phyloP scores from a whole-genome alignment of 37 sponge, comb jelly and placozoan genomes.

The Mnemiopsis leidyi region DNA sequence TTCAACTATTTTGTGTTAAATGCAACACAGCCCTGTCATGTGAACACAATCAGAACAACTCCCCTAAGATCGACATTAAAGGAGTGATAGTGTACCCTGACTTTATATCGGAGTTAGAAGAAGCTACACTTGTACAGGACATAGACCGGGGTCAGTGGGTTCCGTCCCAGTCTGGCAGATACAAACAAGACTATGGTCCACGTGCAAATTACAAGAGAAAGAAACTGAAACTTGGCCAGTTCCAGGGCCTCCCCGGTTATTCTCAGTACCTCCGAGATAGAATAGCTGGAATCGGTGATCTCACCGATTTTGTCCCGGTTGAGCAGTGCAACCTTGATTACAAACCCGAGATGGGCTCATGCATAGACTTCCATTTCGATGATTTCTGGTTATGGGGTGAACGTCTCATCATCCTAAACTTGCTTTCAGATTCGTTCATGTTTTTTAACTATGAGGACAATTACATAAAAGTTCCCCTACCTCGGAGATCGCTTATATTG shows the following conservation, averaged over 20 bases:
- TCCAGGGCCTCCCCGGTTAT: conserved; percentile 84
- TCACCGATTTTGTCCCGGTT: conserved; percentile 78
- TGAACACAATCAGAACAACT: not conserved
- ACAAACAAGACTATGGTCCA: conserved; percentile 98
- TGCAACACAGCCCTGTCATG: conserved; percentile 28
- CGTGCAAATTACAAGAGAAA: conserved; percentile 90
- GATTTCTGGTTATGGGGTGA: conserved; percentile 98
- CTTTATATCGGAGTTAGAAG: conserved; percentile 76
- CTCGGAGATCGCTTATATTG: conserved; percentile 76
- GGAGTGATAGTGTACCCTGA: conserved; percentile 75
- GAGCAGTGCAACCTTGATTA: conserved; percentile 95
- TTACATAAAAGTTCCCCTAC: conserved; percentile 74
- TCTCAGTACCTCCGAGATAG: conserved; percentile 69
- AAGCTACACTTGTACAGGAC: conserved; percentile 65
- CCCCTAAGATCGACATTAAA: conserved; percentile 52
- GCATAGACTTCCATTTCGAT: conserved; percentile 91
- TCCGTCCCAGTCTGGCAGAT: conserved; percentile 88
- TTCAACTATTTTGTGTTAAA: not conserved
- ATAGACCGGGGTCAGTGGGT: conserved; percentile 78
- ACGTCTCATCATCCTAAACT: conserved; percentile 85
- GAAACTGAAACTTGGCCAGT: conserved; percentile 81
- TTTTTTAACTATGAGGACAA: conserved; percentile 71
- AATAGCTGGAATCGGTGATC: conserved; percentile 56
- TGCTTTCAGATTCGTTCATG: conserved; percentile 77
- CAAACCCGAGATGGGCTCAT: conserved; percentile 76